phyloP scores from a whole-genome alignment of 1,140 invertebrate species.

The Micrasema minimum region DNA sequence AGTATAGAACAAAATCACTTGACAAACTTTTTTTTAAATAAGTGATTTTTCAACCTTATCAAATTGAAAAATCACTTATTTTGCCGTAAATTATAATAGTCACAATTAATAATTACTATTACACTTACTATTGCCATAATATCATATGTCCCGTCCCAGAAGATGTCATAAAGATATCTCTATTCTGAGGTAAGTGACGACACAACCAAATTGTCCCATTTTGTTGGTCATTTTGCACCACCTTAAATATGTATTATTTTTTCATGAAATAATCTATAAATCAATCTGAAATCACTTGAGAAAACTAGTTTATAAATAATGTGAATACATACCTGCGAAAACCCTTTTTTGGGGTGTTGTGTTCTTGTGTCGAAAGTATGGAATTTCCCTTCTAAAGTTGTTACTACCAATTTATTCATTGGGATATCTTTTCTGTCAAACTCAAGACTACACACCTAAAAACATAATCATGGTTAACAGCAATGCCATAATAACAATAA shows the following conservation, averaged over 20 bases:
- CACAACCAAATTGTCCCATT: conserved; percentile 80
- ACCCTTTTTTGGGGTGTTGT: conserved; percentile 89
- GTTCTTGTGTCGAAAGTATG: conserved; percentile 90
- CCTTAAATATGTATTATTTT: too few species aligned
- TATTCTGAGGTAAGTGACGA: conserved; percentile 91
- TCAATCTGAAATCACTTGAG: too few species aligned
- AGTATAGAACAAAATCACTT: too few species aligned
- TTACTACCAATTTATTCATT: conserved; percentile 95
- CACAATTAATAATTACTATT: too few species aligned
- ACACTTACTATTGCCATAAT: conserved; percentile 95
- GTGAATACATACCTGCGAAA: conserved; percentile 68
- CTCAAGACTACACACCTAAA: conserved; percentile 85
- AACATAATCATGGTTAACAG: conserved; percentile 51
- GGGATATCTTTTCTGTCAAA: conserved; percentile 94
- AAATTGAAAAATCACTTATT: too few species aligned
- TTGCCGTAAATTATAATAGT: too few species aligned
- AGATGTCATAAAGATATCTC: conserved; percentile 92
- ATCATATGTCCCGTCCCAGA: conserved; percentile 88
- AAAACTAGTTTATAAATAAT: not conserved
- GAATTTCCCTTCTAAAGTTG: conserved; percentile 93
- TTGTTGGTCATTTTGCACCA: conserved; percentile 59
- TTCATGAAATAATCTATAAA: too few species aligned
- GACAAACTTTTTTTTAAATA: too few species aligned
- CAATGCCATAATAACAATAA: too few species aligned
- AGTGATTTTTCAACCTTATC: too few species aligned